Conservation (phyloP, 2,113 vertebrate species). For the Cacatua alba region DNA sequence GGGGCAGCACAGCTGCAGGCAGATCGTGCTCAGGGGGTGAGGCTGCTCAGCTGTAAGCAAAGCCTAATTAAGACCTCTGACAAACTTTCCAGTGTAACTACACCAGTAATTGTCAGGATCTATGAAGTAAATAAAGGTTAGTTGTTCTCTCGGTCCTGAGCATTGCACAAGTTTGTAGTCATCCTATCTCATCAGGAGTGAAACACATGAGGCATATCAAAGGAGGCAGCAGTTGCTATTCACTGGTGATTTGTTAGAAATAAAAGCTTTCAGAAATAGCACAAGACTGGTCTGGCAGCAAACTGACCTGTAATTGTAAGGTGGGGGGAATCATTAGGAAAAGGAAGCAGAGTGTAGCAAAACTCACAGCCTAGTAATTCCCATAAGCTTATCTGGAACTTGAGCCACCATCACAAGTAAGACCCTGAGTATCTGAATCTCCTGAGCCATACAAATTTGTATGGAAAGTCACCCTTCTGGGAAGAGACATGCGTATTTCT, state of each 20-base stretch:
- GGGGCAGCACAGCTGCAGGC: neutral
- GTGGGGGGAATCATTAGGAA: neutral
- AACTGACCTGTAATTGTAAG: neutral
- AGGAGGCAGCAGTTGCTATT: neutral
- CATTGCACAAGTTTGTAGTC: neutral
- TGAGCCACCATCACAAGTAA: neutral
- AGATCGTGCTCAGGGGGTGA: neutral
- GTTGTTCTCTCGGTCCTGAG: neutral
- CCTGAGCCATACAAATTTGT: neutral
- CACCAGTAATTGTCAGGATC: neutral
- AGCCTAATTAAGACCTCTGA: neutral
- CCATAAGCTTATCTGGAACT: neutral
- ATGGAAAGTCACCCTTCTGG: neutral
- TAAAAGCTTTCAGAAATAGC: slow-evolving; percentile 15
- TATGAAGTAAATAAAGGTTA: slow-evolving; percentile 1
- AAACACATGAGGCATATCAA: neutral
- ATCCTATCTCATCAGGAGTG: neutral
- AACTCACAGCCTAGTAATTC: neutral
- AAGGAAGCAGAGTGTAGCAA: neutral
- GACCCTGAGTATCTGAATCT: neutral
- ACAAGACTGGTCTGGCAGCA: neutral
- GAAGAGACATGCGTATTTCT: neutral
- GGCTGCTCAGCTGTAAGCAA: neutral
- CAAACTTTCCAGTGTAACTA: neutral
- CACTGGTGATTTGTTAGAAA: neutral